These are phyloP conservation scores for Prinia subflava DNA, from an alignment of 2,113 vertebrate species.

Conservation along the genomic window DNA sequence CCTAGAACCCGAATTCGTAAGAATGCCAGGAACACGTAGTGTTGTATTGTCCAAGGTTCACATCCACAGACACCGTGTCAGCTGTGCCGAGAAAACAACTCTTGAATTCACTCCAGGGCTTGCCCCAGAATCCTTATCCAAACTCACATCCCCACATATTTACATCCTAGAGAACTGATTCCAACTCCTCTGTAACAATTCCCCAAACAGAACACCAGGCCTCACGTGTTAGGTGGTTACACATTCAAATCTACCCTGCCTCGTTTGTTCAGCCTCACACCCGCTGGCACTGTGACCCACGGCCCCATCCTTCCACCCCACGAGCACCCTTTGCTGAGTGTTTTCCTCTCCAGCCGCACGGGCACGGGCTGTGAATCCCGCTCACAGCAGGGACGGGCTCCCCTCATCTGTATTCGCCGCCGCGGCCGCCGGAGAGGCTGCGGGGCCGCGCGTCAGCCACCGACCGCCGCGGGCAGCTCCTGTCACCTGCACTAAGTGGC, in stretches of 20 bases:
- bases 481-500: conserved; percentile 2
- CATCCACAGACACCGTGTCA: background rate
- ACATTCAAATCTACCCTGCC: background rate
- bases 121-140: background rate
- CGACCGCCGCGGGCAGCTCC: background rate
- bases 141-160: background rate
- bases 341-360: background rate
- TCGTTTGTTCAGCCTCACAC: background rate
- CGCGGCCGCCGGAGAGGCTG: background rate
- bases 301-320: background rate
- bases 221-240: background rate
- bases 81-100: background rate
- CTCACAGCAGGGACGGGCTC: background rate
- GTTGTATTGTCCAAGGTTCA: background rate
- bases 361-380: background rate
- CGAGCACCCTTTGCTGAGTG: background rate
- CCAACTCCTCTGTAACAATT: background rate
- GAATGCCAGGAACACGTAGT: background rate
- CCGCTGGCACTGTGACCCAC: background rate
- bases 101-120: background rate
- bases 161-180: background rate
- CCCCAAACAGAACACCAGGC: background rate
- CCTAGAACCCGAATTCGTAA: accelerated
- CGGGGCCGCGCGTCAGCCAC: background rate
- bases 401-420: background rate